phyloP scores from a whole-genome alignment of 2,113 vertebrate species.

The Sula dactylatra region DNA sequence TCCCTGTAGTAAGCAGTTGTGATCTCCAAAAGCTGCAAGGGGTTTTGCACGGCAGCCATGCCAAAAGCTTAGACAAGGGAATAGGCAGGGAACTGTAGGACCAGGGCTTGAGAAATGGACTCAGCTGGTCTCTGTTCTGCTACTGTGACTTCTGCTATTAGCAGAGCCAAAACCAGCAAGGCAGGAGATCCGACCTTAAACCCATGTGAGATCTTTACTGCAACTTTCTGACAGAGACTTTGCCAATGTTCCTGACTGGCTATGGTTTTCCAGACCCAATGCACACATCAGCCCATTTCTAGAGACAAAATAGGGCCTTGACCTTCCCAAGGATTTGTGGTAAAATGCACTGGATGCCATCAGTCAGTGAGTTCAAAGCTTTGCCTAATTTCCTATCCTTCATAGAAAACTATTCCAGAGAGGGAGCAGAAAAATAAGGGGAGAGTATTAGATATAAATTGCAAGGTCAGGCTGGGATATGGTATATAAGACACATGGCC shows the following conservation, averaged over 20 bases:
- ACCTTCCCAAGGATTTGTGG: background rate
- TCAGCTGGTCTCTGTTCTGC: background rate
- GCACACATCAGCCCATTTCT: fast-evolving
- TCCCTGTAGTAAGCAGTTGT: background rate
- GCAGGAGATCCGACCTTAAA: background rate
- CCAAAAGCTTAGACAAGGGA: background rate
- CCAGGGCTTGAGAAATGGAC: background rate
- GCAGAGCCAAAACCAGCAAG: background rate
- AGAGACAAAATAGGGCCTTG: background rate
- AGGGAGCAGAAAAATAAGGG: background rate
- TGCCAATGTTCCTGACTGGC: background rate
- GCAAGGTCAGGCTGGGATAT: background rate
- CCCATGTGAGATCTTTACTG: background rate
- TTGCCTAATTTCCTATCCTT: background rate
- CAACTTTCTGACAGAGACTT: background rate
- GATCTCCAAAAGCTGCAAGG: background rate
- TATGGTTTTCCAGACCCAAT: background rate
- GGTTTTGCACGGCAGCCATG: background rate
- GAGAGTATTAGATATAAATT: background rate
- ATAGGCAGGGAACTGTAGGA: background rate
- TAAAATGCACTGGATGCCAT: background rate
- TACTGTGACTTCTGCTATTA: background rate
- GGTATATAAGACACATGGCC: background rate
- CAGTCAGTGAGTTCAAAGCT: background rate
- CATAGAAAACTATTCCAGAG: background rate